These are phyloP conservation scores for Penaeus vannamei DNA, from an alignment of 1,140 invertebrate genomes.

Conservation along the genomic window DNA sequence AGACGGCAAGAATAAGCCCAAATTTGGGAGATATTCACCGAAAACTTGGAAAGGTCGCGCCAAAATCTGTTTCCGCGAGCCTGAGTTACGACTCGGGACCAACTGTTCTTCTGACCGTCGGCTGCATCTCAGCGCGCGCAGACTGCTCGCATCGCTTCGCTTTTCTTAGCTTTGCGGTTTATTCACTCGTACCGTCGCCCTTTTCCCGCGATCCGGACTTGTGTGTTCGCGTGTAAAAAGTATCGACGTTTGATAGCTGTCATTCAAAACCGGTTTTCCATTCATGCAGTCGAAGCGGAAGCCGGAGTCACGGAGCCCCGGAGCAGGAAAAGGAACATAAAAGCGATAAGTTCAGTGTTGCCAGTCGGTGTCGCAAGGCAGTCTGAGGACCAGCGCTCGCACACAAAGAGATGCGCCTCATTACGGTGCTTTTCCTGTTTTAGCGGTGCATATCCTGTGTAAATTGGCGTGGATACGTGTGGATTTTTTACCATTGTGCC, in stretches of 20 bases:
- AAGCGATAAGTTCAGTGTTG: conserved; percentile 49
- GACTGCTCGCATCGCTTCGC: no score
- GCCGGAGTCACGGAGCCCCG: conserved; percentile 4
- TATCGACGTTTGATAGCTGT: no score
- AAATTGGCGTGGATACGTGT: no score
- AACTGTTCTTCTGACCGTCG: conserved; percentile 44
- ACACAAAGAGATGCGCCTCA: not conserved
- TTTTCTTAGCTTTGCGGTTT: no score
- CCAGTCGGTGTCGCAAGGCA: conserved; percentile 1
- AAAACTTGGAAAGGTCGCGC: conserved; percentile 12
- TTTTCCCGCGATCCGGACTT: no score
- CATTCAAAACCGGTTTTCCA: conserved; percentile 18
- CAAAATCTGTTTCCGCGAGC: conserved; percentile 34
- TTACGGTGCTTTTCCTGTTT: not conserved
- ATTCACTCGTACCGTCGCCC: no score
- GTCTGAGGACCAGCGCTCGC: not conserved
- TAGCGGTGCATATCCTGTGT: not conserved
- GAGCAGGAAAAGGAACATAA: conserved; percentile 44
- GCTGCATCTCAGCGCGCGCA: not conserved
- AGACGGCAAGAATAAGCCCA: conserved; percentile 39
- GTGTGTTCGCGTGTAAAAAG: no score
- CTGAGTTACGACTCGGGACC: conserved; percentile 48
- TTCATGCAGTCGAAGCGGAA: conserved; percentile 36
- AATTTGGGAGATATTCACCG: conserved; percentile 52
- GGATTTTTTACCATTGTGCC: no score